Conservation (phyloP, 2,113 vertebrate genomes). For the Synchiropus splendidus region DNA sequence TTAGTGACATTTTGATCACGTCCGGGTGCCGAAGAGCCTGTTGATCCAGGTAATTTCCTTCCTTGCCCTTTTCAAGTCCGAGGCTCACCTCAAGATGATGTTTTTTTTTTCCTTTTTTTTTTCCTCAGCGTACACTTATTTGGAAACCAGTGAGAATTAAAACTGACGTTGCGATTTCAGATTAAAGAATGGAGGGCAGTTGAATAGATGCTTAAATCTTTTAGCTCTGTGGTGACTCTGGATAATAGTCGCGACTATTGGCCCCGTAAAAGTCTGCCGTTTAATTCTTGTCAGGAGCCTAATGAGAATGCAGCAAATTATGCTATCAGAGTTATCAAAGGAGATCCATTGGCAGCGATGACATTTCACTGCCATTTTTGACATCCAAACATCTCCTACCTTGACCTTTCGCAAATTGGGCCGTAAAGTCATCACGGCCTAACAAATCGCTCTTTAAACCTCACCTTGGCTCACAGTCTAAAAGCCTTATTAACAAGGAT, state of each 20-base stretch:
- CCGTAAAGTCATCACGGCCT: conserved; percentile 60
- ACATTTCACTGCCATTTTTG: conserved; percentile 68
- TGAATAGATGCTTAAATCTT: too few relatives aligned
- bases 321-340: conserved; percentile 39
- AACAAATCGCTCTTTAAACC: conserved; percentile 58
- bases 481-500: conserved; percentile 59
- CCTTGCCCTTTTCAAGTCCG: too few relatives aligned
- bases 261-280: too few relatives aligned
- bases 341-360: conserved; percentile 61
- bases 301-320: conserved; percentile 46
- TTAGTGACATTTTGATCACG: conserved; percentile 46
- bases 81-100: too few relatives aligned
- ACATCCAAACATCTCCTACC: conserved; percentile 63
- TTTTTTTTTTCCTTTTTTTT: too few relatives aligned
- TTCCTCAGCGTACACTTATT: too few relatives aligned
- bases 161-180: too few relatives aligned
- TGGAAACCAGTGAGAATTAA: too few relatives aligned
- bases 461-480: conserved; percentile 56
- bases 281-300: conserved; percentile 5
- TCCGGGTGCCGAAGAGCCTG: conserved; percentile 36
- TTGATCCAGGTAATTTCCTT: conserved; percentile 57
- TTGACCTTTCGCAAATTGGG: conserved; percentile 75
- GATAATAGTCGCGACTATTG: too few relatives aligned
- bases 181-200: too few relatives aligned
- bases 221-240: too few relatives aligned